Conservation (phyloP, 2,888 invertebrate species). For the Diarsia dahlii region DNA sequence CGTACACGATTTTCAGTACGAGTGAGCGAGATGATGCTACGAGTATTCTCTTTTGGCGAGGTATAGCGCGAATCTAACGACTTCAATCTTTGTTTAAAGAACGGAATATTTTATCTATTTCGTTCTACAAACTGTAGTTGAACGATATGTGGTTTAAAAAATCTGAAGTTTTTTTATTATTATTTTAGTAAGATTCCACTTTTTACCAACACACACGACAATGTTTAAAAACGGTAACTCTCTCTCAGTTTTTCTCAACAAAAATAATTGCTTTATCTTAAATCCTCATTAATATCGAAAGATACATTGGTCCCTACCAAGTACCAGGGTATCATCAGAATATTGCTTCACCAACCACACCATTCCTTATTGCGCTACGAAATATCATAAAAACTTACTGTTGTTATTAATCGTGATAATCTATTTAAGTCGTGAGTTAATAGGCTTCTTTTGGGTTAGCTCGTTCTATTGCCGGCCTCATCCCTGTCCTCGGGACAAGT, state of each 20-base stretch:
- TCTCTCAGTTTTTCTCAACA: neutral
- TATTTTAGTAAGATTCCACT: neutral
- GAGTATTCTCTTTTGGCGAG: neutral
- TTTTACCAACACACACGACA: neutral
- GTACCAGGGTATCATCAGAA: slow-evolving; percentile 53
- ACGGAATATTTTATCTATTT: neutral
- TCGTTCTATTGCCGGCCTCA: no score
- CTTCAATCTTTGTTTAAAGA: neutral
- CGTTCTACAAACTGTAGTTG: neutral
- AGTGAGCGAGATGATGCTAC: neutral
- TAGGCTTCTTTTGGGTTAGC: no score
- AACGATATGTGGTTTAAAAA: neutral
- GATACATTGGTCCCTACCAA: slow-evolving; percentile 42
- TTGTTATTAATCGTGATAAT: slow-evolving; percentile 35
- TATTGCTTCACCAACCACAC: slow-evolving; percentile 51
- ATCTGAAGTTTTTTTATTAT: neutral
- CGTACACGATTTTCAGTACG: neutral
- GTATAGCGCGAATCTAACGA: neutral
- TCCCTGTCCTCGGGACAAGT: no score
- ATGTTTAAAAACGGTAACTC: neutral
- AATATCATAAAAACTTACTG: slow-evolving; percentile 40
- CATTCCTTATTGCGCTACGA: slow-evolving; percentile 46
- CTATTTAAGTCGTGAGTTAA: no score
- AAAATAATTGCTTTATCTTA: neutral
- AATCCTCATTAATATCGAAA: slow-evolving; percentile 26